A percentile compares a stretch with the other conserved stretches of the same genome.
phyloP scores from a whole-genome alignment of 2,888 invertebrate species.

The Clepsis dumicolana region DNA sequence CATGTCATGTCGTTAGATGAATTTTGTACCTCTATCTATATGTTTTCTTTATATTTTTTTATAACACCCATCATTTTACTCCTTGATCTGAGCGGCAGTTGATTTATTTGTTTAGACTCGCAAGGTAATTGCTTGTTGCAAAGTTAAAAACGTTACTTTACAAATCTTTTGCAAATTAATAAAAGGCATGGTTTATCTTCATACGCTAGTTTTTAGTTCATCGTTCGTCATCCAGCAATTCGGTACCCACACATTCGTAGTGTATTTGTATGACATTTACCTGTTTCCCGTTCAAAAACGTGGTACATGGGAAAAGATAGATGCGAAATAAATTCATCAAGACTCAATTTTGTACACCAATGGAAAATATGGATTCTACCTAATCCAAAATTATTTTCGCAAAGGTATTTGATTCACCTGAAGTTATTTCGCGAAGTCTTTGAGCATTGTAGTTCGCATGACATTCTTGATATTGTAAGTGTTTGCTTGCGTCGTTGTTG shows the following conservation, averaged over 20 bases:
- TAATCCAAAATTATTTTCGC: not conserved
- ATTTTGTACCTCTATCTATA: not conserved
- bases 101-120: not conserved
- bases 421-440: not conserved
- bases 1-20: not conserved
- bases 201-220: slow-evolving; percentile 11
- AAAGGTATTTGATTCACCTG: not conserved
- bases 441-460: slow-evolving; percentile 25
- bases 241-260: not conserved
- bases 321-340: not conserved
- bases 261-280: not conserved
- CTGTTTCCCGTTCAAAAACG: not conserved
- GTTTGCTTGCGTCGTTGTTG: slow-evolving; percentile 22
- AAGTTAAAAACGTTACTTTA: not conserved
- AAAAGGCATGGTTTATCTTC: slow-evolving; percentile 42
- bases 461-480: slow-evolving; percentile 16
- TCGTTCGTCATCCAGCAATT: not conserved
- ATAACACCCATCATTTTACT: not conserved
- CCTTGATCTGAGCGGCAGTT: not conserved
- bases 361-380: not conserved
- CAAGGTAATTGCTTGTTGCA: not conserved
- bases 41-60: not conserved
- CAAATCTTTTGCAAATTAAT: not conserved
- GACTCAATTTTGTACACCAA: not conserved
- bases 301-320: not conserved